These are phyloP conservation scores for Holothuria leucospilota DNA, from an alignment of 53 echinoderm and acorn worm species.

Conservation along the genomic window DNA sequence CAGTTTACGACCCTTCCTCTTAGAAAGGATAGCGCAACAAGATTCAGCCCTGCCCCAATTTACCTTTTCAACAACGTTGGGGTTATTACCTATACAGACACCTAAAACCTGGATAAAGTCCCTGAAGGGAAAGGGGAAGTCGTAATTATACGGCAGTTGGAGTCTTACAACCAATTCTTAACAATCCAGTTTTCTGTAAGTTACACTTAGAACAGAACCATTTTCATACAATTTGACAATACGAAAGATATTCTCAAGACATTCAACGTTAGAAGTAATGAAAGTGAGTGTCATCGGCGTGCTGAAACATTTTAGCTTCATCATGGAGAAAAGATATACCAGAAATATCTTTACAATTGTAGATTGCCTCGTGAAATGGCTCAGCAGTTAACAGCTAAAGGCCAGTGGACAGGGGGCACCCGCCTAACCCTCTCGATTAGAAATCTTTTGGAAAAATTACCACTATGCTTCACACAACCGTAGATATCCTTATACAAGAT, in stretches of 20 bases:
- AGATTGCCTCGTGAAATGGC: not conserved
- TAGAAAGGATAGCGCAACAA: not conserved
- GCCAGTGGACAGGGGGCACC: no score
- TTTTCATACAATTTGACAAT: not conserved
- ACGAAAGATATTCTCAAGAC: not conserved
- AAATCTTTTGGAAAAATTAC: not conserved
- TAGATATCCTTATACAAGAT: slow-evolving; percentile 31
- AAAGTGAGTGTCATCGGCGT: slow-evolving; percentile 21
- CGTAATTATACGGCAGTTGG: not conserved
- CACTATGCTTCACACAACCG: slow-evolving; percentile 28
- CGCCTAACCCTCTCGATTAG: slow-evolving; percentile 4
- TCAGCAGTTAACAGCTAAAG: slow-evolving; percentile 31
- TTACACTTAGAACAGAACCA: not conserved
- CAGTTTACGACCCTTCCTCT: not conserved
- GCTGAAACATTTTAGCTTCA: slow-evolving; percentile 10
- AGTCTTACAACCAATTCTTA: not conserved
- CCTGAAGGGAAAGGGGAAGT: not conserved
- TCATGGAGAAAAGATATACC: not conserved
- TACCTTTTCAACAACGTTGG: not conserved
- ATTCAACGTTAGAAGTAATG: not conserved
- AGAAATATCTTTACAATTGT: not conserved
- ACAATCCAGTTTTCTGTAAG: not conserved
- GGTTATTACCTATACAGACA: not conserved
- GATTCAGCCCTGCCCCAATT: not conserved
- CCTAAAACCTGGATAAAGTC: not conserved